Evolutionary conservation across 1,140 invertebrate genomes (phyloP).

Genomic region (Penaeus chinensis): DNA sequence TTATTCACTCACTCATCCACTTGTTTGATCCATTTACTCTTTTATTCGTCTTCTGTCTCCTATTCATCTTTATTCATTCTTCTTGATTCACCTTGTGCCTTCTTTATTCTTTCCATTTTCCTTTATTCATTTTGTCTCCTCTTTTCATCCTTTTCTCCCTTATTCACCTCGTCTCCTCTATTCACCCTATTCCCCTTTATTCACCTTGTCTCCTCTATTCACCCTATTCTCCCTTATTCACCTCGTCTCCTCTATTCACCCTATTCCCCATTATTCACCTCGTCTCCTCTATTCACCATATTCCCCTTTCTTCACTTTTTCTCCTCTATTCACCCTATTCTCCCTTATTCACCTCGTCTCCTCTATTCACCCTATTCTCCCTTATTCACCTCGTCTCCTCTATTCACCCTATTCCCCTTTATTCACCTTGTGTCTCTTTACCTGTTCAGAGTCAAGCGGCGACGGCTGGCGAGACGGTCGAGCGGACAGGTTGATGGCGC

Average conservation of each 20-base stretch:
- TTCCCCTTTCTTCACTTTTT: not conserved
- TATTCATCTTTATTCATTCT: not conserved
- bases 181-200: not conserved
- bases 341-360: not conserved
- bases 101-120: not conserved
- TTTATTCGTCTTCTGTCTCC: no score
- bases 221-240: not conserved
- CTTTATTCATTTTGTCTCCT: not conserved
- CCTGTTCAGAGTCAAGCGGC: slow-evolving; percentile 48
- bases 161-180: not conserved
- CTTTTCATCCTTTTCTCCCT: not conserved
- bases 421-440: not conserved
- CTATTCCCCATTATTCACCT: no score
- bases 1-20: no score
- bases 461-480: slow-evolving; percentile 45
- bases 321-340: no score
- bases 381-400: not conserved
- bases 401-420: not conserved
- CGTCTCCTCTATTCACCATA: not conserved
- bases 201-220: not conserved
- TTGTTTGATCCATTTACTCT: no score
- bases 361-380: not conserved
- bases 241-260: not conserved
- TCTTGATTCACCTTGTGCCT: not conserved
- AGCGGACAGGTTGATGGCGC: slow-evolving; percentile 57